A percentile compares a stretch with the other conserved stretches of the same genome.
Evolutionary conservation across 1,140 invertebrate species (phyloP).

Genomic region (Neocloeon triangulifer): DNA sequence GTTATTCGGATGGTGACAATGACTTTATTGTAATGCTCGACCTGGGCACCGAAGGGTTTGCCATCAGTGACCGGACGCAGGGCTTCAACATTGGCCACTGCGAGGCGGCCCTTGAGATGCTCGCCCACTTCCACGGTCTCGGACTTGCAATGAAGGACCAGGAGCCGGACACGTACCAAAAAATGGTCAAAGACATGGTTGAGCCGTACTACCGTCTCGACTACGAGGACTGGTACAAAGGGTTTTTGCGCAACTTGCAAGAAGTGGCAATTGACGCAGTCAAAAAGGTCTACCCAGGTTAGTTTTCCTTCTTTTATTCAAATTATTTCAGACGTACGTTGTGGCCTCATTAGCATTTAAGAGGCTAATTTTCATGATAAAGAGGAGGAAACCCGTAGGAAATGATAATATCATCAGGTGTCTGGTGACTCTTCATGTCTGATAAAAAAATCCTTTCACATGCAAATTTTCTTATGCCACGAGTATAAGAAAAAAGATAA

Average conservation of each 20-base stretch:
- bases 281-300: conserved; percentile 30
- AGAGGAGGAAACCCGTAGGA: too few relatives aligned
- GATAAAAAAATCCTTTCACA: too few relatives aligned
- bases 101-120: conserved; percentile 24
- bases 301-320: too few relatives aligned
- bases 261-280: conserved; percentile 33
- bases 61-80: conserved; percentile 20
- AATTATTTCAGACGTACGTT: too few relatives aligned
- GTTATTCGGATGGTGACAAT: conserved; percentile 29
- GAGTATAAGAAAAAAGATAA: too few relatives aligned
- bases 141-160: conserved; percentile 41
- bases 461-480: too few relatives aligned
- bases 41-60: conserved; percentile 25
- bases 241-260: conserved; percentile 27
- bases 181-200: conserved; percentile 15
- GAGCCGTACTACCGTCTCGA: conserved; percentile 33
- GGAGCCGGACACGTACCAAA: conserved; percentile 26
- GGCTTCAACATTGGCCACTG: conserved; percentile 25
- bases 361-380: too few relatives aligned
- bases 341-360: too few relatives aligned
- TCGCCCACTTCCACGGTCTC: conserved; percentile 42
- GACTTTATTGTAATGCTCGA: conserved; percentile 43
- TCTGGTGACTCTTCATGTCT: too few relatives aligned
- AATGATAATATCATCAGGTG: too few relatives aligned
- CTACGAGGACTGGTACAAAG: conserved; percentile 33